These are phyloP conservation scores for Choristoneura fumiferana DNA, from an alignment of 1,140 invertebrate species.

Conservation along the genomic window DNA sequence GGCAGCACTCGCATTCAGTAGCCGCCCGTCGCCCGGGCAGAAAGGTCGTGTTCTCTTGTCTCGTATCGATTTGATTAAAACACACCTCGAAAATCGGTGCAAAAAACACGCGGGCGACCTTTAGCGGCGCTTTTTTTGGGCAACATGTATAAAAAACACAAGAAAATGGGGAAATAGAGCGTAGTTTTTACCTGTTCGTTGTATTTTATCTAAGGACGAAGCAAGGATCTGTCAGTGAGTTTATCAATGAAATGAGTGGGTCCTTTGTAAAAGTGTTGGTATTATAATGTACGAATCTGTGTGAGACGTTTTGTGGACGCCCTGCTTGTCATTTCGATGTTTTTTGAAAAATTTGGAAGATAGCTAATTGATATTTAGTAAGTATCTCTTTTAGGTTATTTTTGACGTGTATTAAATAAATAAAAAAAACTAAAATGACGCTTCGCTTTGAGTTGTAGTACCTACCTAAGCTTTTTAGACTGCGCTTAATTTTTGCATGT, in stretches of 20 bases:
- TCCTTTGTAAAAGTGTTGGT: constrained; percentile 13
- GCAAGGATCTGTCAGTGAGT: constrained; percentile 1
- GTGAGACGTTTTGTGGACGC: not conserved
- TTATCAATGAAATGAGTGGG: constrained; percentile 1
- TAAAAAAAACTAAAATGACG: too few species aligned
- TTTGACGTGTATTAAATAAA: too few species aligned
- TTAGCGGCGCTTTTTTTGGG: not conserved
- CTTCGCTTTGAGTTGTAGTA: too few species aligned
- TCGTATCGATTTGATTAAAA: not conserved
- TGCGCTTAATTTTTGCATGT: not conserved
- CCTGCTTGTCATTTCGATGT: not conserved
- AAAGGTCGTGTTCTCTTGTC: not conserved
- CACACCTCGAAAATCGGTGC: not conserved
- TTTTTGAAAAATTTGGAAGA: not conserved
- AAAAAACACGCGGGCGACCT: not conserved
- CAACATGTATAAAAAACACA: constrained; percentile 2
- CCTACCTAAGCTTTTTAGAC: constrained; percentile 18
- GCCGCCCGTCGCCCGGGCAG: not conserved
- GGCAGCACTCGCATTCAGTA: constrained; percentile 1
- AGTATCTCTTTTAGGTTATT: not conserved
- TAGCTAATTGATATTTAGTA: constrained; percentile 5
- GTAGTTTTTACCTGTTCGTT: not conserved
- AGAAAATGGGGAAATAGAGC: not conserved
- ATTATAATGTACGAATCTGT: constrained; percentile 1
- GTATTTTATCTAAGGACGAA: not conserved